Base-by-base conservation (phyloP, 1,140 invertebrate species). In the Meloidogyne floridensis region DNA sequence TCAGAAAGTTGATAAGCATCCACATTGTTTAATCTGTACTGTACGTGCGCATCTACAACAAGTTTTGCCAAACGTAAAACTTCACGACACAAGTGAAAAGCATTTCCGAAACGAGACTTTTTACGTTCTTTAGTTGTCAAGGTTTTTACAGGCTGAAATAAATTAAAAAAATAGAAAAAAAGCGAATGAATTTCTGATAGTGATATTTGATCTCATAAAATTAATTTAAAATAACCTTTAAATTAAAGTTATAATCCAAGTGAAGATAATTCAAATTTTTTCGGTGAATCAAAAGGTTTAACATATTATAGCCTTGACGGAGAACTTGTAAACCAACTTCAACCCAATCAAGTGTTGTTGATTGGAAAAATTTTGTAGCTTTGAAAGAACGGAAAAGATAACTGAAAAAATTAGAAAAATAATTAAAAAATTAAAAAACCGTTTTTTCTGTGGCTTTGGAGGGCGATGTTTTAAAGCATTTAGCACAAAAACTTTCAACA, bases 221-320 rank as follows among this genome's bases (percentile, higher is more conserved):
- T 1, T 4, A 32, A 32, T 32, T 32, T 2, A 42, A 71, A 71
- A 20, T 47, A 20, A 71, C 83, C 83, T 99, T 99, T 89, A 99
- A 92, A 91, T 99, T 99, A 90, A 99, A 99, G 91, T 99, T 99
- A 90, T 99, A 99, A 92, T 99, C 98, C 90, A 99, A 93, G 93
- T 99, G 98, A 51, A 99, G 93, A 90, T 99, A 99, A 90, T 99
- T 99, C 9, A 99, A 93, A 91, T 99, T 99, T 91, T 99, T 99
- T 74, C 98, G 94, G 92, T 99, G 98, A 90, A 99, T 99, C 72
- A 99, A 92, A 65, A 99, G 92, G 91, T 99, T 99, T 10, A 99
- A 92, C 98, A 99, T 99, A 90, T 99, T 99, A 91, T 99, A 99
- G 13, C 98, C 98, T 91, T 99, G 98, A 13, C 97, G 93, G 90